Evolutionary conservation across 2,797 vertebrate genomes (phyloP), one percentile per base, ranked within the genome.

Genomic region (Antrozous pallidus): DNA sequence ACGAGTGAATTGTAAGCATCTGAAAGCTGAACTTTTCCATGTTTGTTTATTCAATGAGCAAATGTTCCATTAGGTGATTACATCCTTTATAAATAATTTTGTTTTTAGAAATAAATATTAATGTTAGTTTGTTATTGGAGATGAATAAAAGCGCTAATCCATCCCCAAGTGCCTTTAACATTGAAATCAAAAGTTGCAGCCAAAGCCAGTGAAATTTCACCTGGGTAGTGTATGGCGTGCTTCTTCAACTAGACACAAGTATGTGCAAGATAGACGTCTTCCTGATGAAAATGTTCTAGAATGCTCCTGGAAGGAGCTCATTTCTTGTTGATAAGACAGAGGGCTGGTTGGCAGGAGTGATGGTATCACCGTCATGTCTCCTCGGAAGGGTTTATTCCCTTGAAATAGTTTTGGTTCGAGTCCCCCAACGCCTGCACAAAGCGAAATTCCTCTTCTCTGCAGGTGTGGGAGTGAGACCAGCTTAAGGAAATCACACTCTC

Each of bases 71-170:
- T 16, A 74, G 82, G 65, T 84, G 93, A 86, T 96, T 96, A 78
- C 38, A 87, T 88, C 38, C 94, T 86, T 94, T 95, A 69, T 94
- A 97, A 97, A 96, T 95, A 93, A 92, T 96, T 91, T 94, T 40
- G 77, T 56, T 90, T 96, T 96, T 69, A 90, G 81, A 92, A 83
- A 94, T 94, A 93, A 95, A 95, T 93, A 65, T 94, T 96, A 92
- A 36, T 54, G 69, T 90, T 87, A 82, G 78, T 90, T 91, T 86
- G 70, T 92, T 95, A 73, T 24, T 91, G 75, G 94, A 89, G 75
- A 73, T 42, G 88, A 91, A 90, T 87, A 40, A 75, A 96, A 88
- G 42, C 38, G 28, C 74, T 90, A 80, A 24, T 91, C 58, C 78
- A 7, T 75, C 33, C 61, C 77, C 17, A 51, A 54, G 22, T 49